Conservation (phyloP, 2,888 invertebrate genomes). For the Arrhopalites spinosus region DNA sequence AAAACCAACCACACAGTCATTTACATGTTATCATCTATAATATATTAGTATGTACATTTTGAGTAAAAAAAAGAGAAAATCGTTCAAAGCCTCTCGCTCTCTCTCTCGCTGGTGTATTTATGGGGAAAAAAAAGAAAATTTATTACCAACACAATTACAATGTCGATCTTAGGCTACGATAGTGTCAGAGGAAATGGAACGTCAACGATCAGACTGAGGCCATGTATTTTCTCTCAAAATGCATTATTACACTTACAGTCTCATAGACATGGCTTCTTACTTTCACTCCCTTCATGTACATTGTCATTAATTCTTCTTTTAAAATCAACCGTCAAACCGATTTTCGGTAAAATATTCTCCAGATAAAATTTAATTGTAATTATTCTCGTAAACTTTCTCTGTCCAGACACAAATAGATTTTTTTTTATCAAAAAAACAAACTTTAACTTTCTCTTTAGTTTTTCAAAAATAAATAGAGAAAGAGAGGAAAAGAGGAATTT, state of each 20-base stretch:
- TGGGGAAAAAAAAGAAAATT: conserved; percentile 11
- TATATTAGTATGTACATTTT: neutral
- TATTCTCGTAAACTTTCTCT: no score
- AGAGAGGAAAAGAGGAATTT: neutral
- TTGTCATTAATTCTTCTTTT: no score
- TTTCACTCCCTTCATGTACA: no score
- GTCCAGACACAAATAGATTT: neutral
- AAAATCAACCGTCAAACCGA: neutral
- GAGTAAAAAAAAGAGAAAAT: neutral
- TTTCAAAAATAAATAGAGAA: neutral
- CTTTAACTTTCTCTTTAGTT: neutral
- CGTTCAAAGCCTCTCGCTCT: neutral
- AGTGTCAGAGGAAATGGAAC: no score
- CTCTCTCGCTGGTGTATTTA: neutral
- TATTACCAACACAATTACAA: conserved; percentile 18
- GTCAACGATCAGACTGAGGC: neutral
- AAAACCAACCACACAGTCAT: no score
- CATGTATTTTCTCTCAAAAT: neutral
- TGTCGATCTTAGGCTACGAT: neutral
- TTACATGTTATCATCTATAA: neutral
- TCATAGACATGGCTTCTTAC: no score
- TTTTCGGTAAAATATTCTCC: neutral
- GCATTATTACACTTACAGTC: no score
- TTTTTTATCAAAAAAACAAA: neutral
- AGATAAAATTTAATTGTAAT: no score